A percentile compares a stretch with the other conserved stretches of the same genome.
Conservation (phyloP, 2,113 vertebrate genomes). For the Podarcis cretensis region DNA sequence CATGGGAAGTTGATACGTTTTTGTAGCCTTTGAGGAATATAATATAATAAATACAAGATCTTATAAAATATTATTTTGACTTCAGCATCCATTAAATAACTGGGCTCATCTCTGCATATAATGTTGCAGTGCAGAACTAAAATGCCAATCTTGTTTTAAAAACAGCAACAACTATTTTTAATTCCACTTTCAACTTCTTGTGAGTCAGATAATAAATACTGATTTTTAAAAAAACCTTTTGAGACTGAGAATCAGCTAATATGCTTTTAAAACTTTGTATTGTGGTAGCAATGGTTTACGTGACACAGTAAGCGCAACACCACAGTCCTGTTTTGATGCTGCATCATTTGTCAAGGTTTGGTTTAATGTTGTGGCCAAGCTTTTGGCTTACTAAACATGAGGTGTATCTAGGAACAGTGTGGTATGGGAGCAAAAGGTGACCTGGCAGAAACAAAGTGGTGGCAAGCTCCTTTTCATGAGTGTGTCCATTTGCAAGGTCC, state of each 20-base stretch:
- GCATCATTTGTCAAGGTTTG: no score
- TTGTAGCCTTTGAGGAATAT: neutral
- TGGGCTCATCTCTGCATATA: neutral
- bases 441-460: no score
- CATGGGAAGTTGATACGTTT: neutral
- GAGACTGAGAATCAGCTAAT: neutral
- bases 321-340: no score
- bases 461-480: no score
- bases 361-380: no score
- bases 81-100: neutral
- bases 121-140: neutral
- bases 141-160: neutral
- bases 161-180: neutral
- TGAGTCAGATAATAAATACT: neutral
- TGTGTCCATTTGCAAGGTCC: no score
- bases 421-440: no score
- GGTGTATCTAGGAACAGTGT: no score
- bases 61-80: neutral
- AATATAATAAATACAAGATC: neutral
- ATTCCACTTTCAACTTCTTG: neutral
- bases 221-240: neutral
- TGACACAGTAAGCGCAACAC: no score
- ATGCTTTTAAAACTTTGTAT: neutral
- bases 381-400: no score
- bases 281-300: no score